Percentiles rank a stretch among this genome's conserved stretches.
Conservation (phyloP, 2,113 vertebrate genomes). For the Gambusia affinis region DNA sequence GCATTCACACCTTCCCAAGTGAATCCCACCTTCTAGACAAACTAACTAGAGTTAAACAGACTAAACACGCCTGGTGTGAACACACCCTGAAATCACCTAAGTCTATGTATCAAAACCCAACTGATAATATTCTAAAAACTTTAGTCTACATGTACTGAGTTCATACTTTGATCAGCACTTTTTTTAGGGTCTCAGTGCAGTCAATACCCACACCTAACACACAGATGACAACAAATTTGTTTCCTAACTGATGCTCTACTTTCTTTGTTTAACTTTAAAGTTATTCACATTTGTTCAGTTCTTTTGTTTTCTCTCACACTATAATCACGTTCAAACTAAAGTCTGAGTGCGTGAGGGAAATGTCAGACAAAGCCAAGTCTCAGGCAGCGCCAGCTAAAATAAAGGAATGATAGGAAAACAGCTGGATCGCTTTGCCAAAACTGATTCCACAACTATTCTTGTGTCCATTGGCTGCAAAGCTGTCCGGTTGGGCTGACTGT, state of each 20-base stretch:
- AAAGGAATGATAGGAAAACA: slow-evolving; percentile 38
- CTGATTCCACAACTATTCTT: slow-evolving; percentile 48
- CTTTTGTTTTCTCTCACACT: no score
- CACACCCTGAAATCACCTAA: no score
- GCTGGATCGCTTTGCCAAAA: slow-evolving; percentile 23
- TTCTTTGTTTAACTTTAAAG: no score
- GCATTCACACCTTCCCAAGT: no score
- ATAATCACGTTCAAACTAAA: not conserved
- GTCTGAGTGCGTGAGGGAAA: not conserved
- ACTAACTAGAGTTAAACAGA: no score
- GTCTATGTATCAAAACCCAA: no score
- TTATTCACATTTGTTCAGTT: no score
- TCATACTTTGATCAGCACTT: not conserved
- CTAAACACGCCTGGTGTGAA: no score
- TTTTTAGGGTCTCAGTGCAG: not conserved
- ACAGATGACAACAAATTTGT: not conserved
- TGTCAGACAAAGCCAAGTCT: slow-evolving; percentile 7
- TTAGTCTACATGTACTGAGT: no score
- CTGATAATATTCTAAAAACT: no score
- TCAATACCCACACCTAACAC: not conserved
- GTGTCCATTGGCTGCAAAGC: slow-evolving; percentile 17
- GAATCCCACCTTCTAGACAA: no score
- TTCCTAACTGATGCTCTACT: no score
- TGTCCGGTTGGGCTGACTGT: not conserved
- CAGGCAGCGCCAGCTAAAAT: slow-evolving; percentile 16